A percentile compares a stretch with the other conserved stretches of the same genome.
phyloP scores from a whole-genome alignment of 2,888 invertebrate genomes.

The Geotrupes spiniger region DNA sequence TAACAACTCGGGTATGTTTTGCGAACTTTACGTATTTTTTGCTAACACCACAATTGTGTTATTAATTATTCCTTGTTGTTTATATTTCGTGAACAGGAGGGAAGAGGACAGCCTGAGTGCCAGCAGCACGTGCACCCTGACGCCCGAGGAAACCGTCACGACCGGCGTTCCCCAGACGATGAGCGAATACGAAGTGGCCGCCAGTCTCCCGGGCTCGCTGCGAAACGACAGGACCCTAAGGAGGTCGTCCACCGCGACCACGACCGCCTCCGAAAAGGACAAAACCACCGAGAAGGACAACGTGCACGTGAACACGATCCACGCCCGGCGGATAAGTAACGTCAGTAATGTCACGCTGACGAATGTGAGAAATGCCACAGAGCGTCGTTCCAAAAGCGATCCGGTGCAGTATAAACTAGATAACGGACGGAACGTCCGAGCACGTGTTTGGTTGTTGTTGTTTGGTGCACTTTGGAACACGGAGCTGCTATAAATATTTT shows the following conservation, averaged over 20 bases:
- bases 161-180: conserved; percentile 29
- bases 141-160: conserved; percentile 38
- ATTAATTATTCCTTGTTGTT: too few relatives aligned
- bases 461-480: too few relatives aligned
- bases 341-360: conserved; percentile 60
- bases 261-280: conserved; percentile 38
- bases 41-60: too few relatives aligned
- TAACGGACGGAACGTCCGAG: too few relatives aligned
- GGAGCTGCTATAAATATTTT: too few relatives aligned
- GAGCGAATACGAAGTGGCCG: conserved; percentile 39
- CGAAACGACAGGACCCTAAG: conserved; percentile 42
- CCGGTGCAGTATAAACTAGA: conserved; percentile 42
- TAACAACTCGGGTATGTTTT: too few relatives aligned
- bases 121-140: conserved; percentile 45
- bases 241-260: conserved; percentile 49
- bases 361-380: conserved; percentile 56
- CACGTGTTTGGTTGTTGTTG: too few relatives aligned
- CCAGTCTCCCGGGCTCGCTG: conserved; percentile 41
- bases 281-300: conserved; percentile 39
- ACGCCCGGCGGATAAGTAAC: conserved; percentile 51
- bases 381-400: conserved; percentile 46
- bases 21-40: too few relatives aligned
- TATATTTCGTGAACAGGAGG: conserved; percentile 32
- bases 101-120: conserved; percentile 44
- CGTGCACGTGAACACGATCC: conserved; percentile 12